These are phyloP conservation scores for Dendropsophus ebraccatus DNA, from an alignment of 2,113 vertebrate species.

Conservation along the genomic window DNA sequence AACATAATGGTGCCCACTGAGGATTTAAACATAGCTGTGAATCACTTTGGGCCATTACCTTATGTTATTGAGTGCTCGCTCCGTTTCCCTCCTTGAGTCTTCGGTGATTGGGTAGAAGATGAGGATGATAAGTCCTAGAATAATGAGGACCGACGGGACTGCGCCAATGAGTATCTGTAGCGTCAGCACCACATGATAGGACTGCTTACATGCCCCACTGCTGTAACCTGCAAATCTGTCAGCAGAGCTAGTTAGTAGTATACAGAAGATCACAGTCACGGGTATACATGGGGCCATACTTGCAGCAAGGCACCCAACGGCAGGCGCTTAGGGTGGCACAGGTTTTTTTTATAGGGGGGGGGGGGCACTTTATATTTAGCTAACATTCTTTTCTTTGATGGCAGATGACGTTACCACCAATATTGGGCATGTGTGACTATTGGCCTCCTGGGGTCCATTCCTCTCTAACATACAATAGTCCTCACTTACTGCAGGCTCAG, in stretches of 20 bases:
- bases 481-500: slow-evolving; percentile 88
- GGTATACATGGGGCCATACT: neutral
- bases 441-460: too few species aligned
- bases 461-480: neutral
- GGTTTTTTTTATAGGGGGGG: too few species aligned
- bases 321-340: too few species aligned
- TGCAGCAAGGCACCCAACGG: too few species aligned
- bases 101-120: slow-evolving; percentile 85
- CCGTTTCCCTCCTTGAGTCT: slow-evolving; percentile 78
- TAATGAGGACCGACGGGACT: slow-evolving; percentile 86
- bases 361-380: too few species aligned
- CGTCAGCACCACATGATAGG: slow-evolving; percentile 80
- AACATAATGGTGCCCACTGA: neutral
- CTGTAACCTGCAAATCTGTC: slow-evolving; percentile 88
- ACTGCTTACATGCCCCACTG: slow-evolving; percentile 84
- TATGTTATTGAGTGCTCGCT: slow-evolving; percentile 77
- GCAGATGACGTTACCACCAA: too few species aligned
- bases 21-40: neutral
- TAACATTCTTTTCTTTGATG: too few species aligned
- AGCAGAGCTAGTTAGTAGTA: neutral
- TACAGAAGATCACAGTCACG: neutral
- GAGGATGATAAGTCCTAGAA: slow-evolving; percentile 85
- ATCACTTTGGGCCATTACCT: slow-evolving; percentile 70
- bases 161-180: slow-evolving; percentile 91
- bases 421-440: too few species aligned